Conservation (phyloP, 2,797 vertebrate species). For the Oreonectes daqikongensis region DNA sequence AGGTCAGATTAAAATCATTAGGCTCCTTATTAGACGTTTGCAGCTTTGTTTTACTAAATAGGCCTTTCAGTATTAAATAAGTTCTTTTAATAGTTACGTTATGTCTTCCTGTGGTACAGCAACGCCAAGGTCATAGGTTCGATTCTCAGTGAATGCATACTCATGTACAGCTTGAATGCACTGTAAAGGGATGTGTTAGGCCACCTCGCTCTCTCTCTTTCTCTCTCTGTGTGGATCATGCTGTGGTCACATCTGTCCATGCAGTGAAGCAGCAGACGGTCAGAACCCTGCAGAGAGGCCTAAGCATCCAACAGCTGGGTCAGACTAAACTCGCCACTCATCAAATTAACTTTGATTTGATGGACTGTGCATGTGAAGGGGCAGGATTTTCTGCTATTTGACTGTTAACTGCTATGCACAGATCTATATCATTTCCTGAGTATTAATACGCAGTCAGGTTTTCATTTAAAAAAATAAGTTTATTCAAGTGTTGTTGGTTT, state of each 20-base stretch:
- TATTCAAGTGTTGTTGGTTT: too few relatives aligned
- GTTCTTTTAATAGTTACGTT: background rate
- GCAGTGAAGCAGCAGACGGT: constrained; percentile 31
- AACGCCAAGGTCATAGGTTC: background rate
- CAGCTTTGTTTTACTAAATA: background rate
- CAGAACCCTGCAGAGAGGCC: constrained; percentile 32
- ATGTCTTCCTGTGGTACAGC: background rate
- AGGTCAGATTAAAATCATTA: background rate
- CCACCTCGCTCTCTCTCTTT: background rate
- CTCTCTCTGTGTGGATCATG: constrained; percentile 13
- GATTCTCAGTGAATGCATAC: background rate
- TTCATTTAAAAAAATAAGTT: too few relatives aligned
- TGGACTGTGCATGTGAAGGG: background rate
- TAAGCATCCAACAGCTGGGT: constrained; percentile 47
- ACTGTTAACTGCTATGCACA: background rate
- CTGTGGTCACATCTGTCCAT: constrained; percentile 46
- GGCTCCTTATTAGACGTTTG: background rate
- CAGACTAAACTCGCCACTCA: constrained; percentile 27
- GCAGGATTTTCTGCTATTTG: background rate
- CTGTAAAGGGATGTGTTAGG: too few relatives aligned
- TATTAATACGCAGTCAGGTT: too few relatives aligned
- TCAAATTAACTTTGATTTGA: constrained; percentile 40
- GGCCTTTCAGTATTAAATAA: background rate
- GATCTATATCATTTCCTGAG: background rate
- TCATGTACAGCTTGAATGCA: background rate